Base-by-base conservation (phyloP, 2,888 invertebrate species). In the Pollenia labialis region DNA sequence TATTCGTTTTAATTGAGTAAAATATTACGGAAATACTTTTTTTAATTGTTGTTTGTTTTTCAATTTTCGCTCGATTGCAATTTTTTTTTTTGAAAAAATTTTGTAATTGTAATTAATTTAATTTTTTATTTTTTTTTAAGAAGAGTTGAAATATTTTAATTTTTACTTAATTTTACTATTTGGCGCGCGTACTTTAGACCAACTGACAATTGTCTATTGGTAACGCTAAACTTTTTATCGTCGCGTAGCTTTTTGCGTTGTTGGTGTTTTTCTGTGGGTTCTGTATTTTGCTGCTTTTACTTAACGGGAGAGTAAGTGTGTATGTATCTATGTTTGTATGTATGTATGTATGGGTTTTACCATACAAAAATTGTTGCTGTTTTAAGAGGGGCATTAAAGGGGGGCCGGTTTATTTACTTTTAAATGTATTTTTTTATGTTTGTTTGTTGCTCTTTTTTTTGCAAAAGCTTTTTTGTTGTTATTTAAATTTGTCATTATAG, bases 141-240 rank as follows among this genome's bases (percentile, higher is more conserved):
- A 75, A 71, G 32, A 68, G 1, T 68, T 85, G 32, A 71, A 66
- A 66, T 66, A 40, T 62, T 32, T 81, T 54, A 9, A 16, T 68
- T 77, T 40, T 42, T 62, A 48, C 66, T 16, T 46, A 42, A 62
- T 44, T 46, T 23, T 23, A 64, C 62, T 74, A 80, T 87, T 89
- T 89, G 83, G 87, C 88, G 88, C 85, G 81, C 87, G 83, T 86
- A 87, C 88, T 88, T 74, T 71, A 56, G 77, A 75, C 74, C 89
- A 81, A 87, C 89, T 89, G 88, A 88, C 82, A 85, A 76, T 85
- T 85, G 81, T 79, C 84, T 75, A 68, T 71, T 42, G 72, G 84
- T 72, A 82, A 87, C 81, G 84, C 83, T 58, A 85, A 88, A 85
- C 75, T 88, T 88, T 89, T 88, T 88, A 87, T 88, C 77, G 81